These are phyloP conservation scores for Eptatretus burgeri DNA, from an alignment of 2,113 vertebrate genomes.

Conservation along the genomic window DNA sequence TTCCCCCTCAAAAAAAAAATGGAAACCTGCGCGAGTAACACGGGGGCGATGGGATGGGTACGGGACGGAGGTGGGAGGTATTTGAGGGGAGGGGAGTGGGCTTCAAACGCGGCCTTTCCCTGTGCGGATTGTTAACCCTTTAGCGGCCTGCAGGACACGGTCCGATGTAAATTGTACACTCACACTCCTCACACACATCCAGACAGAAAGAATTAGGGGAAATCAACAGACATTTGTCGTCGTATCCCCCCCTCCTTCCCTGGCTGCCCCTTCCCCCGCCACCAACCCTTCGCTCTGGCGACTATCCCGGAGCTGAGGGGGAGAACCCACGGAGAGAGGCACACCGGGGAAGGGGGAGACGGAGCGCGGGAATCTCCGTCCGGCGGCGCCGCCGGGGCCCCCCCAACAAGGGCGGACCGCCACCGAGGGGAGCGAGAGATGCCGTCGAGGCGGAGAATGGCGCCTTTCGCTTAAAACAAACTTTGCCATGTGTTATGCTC, in stretches of 20 bases:
- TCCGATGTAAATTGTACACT: neutral
- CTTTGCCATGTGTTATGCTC: neutral
- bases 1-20: no score
- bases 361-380: neutral
- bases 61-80: no score
- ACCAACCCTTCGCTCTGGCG: neutral
- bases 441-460: neutral
- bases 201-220: neutral
- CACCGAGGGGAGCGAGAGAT: neutral
- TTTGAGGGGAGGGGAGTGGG: no score
- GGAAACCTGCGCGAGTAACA: no score
- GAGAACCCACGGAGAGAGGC: neutral
- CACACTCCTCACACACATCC: neutral
- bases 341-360: neutral
- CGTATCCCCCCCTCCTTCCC: no score
- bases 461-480: neutral
- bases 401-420: neutral
- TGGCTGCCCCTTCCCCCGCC: neutral
- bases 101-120: no score
- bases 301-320: neutral
- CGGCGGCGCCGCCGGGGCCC: neutral
- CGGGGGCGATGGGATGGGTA: no score
- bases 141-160: no score
- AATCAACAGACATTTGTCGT: neutral
- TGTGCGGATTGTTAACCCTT: no score